Conservation (phyloP, 2,797 vertebrate genomes). For the Sebastes kiyomatsui region DNA sequence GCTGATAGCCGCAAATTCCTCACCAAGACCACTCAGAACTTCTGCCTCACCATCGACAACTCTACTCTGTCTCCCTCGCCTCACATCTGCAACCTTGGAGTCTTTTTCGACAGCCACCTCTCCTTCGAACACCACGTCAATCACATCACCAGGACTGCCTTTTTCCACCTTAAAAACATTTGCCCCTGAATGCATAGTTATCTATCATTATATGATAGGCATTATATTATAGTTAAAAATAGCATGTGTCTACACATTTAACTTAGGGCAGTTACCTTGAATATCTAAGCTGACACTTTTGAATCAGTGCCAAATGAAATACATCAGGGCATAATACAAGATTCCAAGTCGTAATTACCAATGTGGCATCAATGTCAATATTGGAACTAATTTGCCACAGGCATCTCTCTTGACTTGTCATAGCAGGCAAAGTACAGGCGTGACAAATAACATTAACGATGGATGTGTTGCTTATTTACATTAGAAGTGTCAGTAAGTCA, state of each 20-base stretch:
- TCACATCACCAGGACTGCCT: no score
- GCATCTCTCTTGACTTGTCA: background rate
- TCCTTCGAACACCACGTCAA: no score
- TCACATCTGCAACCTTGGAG: background rate
- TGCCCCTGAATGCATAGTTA: background rate
- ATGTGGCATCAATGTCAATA: background rate
- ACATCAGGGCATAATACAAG: background rate
- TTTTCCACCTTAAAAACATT: no score
- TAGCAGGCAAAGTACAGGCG: background rate
- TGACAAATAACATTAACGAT: background rate
- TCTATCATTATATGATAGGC: background rate
- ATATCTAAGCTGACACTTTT: background rate
- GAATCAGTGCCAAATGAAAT: background rate
- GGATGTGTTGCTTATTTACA: background rate
- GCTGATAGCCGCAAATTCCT: background rate
- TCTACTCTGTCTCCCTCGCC: background rate
- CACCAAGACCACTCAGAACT: background rate
- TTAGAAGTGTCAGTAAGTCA: background rate
- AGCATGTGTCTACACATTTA: background rate
- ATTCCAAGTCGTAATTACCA: background rate
- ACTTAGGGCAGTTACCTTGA: background rate
- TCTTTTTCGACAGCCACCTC: background rate
- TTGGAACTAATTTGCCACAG: background rate
- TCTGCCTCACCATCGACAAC: background rate
- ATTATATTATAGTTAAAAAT: background rate